These are phyloP conservation scores for Cerceris ruficornis DNA, from an alignment of 2,888 invertebrate genomes.

Conservation along the genomic window DNA sequence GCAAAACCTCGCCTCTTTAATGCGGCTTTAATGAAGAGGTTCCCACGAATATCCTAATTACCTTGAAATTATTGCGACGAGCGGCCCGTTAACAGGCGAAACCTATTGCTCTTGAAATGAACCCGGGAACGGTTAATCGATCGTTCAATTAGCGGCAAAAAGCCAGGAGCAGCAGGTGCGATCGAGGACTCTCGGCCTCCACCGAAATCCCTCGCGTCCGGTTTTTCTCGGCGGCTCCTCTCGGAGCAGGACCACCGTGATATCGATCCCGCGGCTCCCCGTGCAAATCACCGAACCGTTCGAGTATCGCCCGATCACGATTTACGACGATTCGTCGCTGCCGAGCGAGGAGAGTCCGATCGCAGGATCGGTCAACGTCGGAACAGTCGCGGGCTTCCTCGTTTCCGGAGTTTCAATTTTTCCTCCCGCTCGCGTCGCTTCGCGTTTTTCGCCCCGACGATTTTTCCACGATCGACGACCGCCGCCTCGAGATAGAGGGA, in stretches of 20 bases:
- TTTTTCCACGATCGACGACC: too few relatives aligned
- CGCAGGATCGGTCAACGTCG: slow-evolving; percentile 38
- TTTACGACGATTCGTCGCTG: slow-evolving; percentile 46
- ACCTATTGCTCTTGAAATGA: slow-evolving; percentile 27
- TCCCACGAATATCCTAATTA: slow-evolving; percentile 66
- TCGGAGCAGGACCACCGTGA: neutral
- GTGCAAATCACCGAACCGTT: neutral
- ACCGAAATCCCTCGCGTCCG: neutral
- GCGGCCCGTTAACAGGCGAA: slow-evolving; percentile 37
- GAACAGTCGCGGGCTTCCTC: too few relatives aligned
- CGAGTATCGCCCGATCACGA: neutral
- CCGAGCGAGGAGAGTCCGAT: slow-evolving; percentile 37
- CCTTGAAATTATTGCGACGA: slow-evolving; percentile 50
- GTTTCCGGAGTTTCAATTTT: too few relatives aligned
- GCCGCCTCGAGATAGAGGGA: slow-evolving; percentile 12
- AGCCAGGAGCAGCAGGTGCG: neutral
- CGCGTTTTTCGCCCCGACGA: too few relatives aligned
- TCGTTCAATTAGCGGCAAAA: slow-evolving; percentile 16
- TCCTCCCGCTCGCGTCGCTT: too few relatives aligned
- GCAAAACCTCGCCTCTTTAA: slow-evolving; percentile 43
- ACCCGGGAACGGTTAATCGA: slow-evolving; percentile 12
- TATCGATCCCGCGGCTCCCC: too few relatives aligned
- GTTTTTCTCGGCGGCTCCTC: neutral
- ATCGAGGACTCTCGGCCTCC: neutral
- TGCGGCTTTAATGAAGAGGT: slow-evolving; percentile 56